Percentiles rank a stretch among this genome's conserved stretches.
Conservation (phyloP, 2,797 vertebrate genomes). For the Notoglanidium macrostoma region DNA sequence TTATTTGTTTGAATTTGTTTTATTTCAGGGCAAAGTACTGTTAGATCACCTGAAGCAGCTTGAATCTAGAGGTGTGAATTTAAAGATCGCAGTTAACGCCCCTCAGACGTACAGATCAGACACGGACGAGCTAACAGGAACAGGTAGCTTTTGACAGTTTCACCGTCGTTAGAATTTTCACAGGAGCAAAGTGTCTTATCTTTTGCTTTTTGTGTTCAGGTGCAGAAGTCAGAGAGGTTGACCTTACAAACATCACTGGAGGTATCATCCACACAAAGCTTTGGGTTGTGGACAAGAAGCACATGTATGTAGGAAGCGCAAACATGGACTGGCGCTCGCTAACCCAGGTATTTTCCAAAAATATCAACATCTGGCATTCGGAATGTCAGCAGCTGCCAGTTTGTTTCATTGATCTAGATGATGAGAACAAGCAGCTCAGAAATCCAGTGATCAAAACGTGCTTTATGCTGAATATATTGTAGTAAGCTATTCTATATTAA, state of each 20-base stretch:
- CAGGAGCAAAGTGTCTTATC: not conserved
- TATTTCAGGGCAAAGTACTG: slow-evolving; percentile 71
- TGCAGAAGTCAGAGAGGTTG: slow-evolving; percentile 73
- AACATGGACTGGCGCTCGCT: slow-evolving; percentile 84
- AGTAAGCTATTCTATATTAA: not conserved
- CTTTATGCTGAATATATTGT: not conserved
- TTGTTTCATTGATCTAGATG: not conserved
- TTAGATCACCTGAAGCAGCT: slow-evolving; percentile 72
- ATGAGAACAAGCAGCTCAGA: not conserved
- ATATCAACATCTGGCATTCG: not conserved
- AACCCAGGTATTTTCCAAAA: slow-evolving; percentile 70
- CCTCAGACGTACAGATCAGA: slow-evolving; percentile 70
- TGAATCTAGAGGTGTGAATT: slow-evolving; percentile 69
- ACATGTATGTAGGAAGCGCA: slow-evolving; percentile 80
- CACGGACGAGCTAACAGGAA: slow-evolving; percentile 64
- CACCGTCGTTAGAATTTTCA: not conserved
- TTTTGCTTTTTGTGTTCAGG: slow-evolving; percentile 58
- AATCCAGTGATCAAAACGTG: not conserved
- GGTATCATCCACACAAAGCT: slow-evolving; percentile 80
- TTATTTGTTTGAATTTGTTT: not conserved
- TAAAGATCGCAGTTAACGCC: slow-evolving; percentile 74
- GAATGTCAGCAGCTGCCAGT: not conserved
- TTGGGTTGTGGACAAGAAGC: slow-evolving; percentile 78
- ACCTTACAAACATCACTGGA: slow-evolving; percentile 71
- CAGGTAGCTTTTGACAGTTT: slow-evolving; percentile 62